Evolutionary conservation across 2,797 vertebrate species (phyloP), one percentile per base, ranked within the genome.

Genomic region (Syndactyla subalaris): DNA sequence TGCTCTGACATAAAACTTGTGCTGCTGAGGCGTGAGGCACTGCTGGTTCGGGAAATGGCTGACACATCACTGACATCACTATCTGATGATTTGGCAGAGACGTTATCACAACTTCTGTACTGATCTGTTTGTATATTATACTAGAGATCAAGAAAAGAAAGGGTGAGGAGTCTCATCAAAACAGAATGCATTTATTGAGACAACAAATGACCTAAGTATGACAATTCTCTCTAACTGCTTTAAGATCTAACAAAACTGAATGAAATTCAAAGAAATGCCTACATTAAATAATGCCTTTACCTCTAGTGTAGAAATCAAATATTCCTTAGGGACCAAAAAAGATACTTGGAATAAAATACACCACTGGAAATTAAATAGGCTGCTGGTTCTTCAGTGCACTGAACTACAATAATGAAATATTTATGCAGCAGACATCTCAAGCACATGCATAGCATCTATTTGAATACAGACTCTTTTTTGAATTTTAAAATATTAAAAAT

Each of bases 1-100:
- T 99, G 99, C 98, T 99, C 98, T 57, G 99, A 99, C 99, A 99
- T 99, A 98, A 99, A 99, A 98, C 99, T 99, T 98, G 99, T 99
- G 98, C 99, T 99, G 98, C 99, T 99, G 98, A 99, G 99, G 97
- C 99, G 99, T 89, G 99, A 99, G 98, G 99, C 99, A 98, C 99
- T 99, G 98, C 99, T 99, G 98, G 99, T 99, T 81, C 98, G 98
- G 97, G 99, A 99, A 97, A 99, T 98, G 97, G 98, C 99, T 46
- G 99, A 99, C 97, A 97, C 98, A 54, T 99, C 99, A 77, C 99
- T 99, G 98, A 98, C 98, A 89, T 99, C 99, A 24, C 99, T 99
- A 97, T 99, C 99, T 72, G 99, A 99, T 65, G 99, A 99, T 82
- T 98, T 98, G 95, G 99, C 99, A 36, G 99, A 99, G 98, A 99